Base-by-base conservation (phyloP, 2,888 invertebrate species). In the Chloromyia formosa region DNA sequence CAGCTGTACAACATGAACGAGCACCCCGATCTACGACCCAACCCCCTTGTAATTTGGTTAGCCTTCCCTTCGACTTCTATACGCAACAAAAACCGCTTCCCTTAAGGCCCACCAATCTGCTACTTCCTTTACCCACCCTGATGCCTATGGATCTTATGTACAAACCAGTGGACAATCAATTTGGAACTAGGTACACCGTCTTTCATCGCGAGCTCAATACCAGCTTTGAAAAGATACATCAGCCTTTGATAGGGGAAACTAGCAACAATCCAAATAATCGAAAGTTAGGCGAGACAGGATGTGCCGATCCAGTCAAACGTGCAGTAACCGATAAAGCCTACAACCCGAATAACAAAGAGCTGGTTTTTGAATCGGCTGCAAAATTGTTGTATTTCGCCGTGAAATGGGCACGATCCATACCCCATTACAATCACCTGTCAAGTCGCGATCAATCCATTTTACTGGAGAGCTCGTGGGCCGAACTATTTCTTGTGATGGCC, bases 1-100 rank as follows among this genome's bases (percentile, higher is more conserved):
- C 88, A 96, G 96, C 96, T 75, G 96, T 96, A 20, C 95, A 96
- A 83, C 95, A 96, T 84, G 96, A 96, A 85, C 87, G 96, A 77
- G 94, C 95, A 10, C 94, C 95, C 0, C 88, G 95, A 60, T 86
- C 88, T 1, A 81, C 84, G 0, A 80, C 75, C 16, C 64, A 80
- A 16, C 83, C 84, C 83, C 74, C 83, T 82, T 78, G 83, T 84
- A 60, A 82, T 83, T 58, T 71, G 53, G 58, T 72, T n/a, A 42
- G 71, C 62, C 54, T 75, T 16, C 54, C 69, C n/a, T 71, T 54
- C 45, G 75, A 75, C 10, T 40, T 75, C 10, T 75, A 69, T 22
- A 18, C 71, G 3, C 58, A n/a, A 27, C 71, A 56, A 22, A 71
- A 71, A 20, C 1, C 45, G 3, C 42, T 56, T 4, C 71, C 71